These are phyloP conservation scores for Hexactinellida sp. DNA, from an alignment of 37 sponge, comb jelly and placozoan species.

Conservation along the genomic window DNA sequence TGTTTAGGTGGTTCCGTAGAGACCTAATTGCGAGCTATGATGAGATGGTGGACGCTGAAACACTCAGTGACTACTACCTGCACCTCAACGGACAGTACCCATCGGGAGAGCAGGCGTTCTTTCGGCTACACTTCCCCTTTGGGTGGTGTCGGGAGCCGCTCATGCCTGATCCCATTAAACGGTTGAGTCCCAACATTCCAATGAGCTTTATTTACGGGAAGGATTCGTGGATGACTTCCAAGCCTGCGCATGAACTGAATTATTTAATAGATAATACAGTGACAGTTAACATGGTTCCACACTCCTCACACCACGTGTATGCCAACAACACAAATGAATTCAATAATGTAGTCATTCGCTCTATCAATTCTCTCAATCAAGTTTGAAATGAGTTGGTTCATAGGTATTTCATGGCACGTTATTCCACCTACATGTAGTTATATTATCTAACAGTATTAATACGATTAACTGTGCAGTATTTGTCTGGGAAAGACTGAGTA, in stretches of 20 bases:
- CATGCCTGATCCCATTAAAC: slow-evolving; percentile 29
- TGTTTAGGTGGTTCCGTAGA: slow-evolving; percentile 29
- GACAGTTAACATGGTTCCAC: slow-evolving; percentile 35
- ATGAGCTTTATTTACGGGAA: slow-evolving; percentile 58
- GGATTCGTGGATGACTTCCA: slow-evolving; percentile 68
- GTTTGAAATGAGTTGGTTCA: too few relatives aligned
- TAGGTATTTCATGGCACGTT: too few relatives aligned
- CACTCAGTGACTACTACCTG: slow-evolving; percentile 68
- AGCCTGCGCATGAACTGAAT: slow-evolving; percentile 20
- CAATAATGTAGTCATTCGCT: slow-evolving; percentile 27
- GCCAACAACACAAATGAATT: slow-evolving; percentile 61
- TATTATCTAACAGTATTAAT: too few relatives aligned
- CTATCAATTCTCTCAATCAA: background rate
- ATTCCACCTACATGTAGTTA: too few relatives aligned
- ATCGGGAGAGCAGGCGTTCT: slow-evolving; percentile 71
- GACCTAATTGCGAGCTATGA: slow-evolving; percentile 59
- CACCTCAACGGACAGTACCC: slow-evolving; percentile 90
- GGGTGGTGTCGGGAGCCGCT: slow-evolving; percentile 61
- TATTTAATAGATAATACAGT: slow-evolving; percentile 33
- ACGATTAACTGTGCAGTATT: too few relatives aligned
- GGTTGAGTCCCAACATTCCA: slow-evolving; percentile 33
- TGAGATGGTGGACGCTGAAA: slow-evolving; percentile 30
- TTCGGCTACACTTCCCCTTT: slow-evolving; percentile 34
- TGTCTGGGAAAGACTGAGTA: too few relatives aligned
- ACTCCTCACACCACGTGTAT: slow-evolving; percentile 90